Percentiles rank a stretch among this genome's conserved stretches.
Evolutionary conservation across 2,888 invertebrate species (phyloP).

Genomic region (Strigamia crassipes): DNA sequence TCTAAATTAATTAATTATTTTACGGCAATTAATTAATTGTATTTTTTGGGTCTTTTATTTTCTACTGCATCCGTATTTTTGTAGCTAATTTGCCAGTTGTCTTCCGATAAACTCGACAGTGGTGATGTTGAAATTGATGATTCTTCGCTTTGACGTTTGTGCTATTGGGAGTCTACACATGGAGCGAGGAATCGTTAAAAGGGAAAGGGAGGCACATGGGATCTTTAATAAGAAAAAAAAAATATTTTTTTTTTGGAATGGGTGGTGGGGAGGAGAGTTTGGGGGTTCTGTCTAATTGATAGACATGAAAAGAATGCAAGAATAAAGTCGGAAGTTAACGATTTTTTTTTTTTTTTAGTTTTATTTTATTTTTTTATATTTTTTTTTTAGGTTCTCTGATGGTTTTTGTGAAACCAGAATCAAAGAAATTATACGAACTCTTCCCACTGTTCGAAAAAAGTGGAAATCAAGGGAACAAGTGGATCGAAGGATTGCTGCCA

Average conservation of each 20-base stretch:
- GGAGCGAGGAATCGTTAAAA: slow-evolving; percentile 7
- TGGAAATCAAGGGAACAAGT: slow-evolving; percentile 73
- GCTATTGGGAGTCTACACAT: neutral
- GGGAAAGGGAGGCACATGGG: neutral
- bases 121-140: slow-evolving; percentile 16
- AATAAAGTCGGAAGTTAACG: neutral
- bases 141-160: slow-evolving; percentile 11
- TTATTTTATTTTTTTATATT: neutral
- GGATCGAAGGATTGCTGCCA: slow-evolving; percentile 66
- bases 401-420: slow-evolving; percentile 54
- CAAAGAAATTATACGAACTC: slow-evolving; percentile 52
- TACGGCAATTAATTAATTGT: neutral
- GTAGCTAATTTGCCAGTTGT: neutral
- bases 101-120: neutral
- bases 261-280: too few species aligned
- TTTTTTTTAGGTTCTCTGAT: slow-evolving; percentile 52
- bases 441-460: slow-evolving; percentile 66
- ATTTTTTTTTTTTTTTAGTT: neutral
- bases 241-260: neutral
- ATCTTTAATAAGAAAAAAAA: neutral
- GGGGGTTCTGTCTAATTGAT: neutral
- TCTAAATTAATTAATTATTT: neutral
- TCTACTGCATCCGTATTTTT: neutral
- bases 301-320: neutral
- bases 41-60: neutral